phyloP scores from a whole-genome alignment of 2,888 invertebrate species.

The Strigamia crassipes region DNA sequence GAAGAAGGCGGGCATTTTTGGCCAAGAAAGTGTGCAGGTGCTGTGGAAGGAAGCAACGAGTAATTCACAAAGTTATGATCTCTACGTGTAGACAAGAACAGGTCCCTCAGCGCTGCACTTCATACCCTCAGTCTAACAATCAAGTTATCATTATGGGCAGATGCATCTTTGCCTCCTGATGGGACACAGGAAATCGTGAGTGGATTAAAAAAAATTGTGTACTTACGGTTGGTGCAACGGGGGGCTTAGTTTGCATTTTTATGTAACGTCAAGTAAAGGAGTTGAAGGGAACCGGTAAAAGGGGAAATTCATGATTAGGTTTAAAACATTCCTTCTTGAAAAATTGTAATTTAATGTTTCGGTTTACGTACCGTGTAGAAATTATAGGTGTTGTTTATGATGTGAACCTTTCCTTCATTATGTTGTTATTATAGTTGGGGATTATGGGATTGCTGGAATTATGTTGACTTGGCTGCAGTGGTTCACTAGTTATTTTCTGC shows the following conservation, averaged over 20 bases:
- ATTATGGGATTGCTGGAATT: too few species aligned
- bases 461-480: too few species aligned
- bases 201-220: constrained; percentile 1
- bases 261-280: background rate
- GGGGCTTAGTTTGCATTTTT: background rate
- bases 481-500: too few species aligned
- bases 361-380: background rate
- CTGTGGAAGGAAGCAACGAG: constrained; percentile 26
- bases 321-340: background rate
- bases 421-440: too few species aligned
- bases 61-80: constrained; percentile 42
- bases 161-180: constrained; percentile 13
- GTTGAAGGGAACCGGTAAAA: background rate
- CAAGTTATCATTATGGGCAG: constrained; percentile 21
- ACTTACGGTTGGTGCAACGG: background rate
- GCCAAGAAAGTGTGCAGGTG: constrained; percentile 29
- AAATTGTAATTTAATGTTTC: background rate
- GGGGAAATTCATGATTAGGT: background rate
- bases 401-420: too few species aligned
- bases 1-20: background rate
- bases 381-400: too few species aligned
- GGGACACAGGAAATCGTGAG: constrained; percentile 1
- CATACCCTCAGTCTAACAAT: constrained; percentile 6
- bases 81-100: constrained; percentile 15
- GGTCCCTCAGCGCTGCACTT: background rate